Conservation (phyloP, 92 coral and sea anemone genomes). For the Epizoanthus fatuus region DNA sequence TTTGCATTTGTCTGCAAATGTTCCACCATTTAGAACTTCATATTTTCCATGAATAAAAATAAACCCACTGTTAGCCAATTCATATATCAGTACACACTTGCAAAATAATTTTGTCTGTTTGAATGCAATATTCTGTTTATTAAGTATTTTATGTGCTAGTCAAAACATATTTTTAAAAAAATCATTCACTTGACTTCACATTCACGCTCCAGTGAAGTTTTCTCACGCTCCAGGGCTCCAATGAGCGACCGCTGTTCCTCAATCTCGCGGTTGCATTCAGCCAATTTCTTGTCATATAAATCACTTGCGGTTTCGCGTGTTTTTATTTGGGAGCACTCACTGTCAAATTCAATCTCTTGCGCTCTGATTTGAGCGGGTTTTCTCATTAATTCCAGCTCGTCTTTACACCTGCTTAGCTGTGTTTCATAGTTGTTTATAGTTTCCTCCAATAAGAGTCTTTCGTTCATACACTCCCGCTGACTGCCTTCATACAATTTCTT, state of each 20-base stretch:
- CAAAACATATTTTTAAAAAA: too few species aligned
- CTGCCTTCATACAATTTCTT: conserved; percentile 13
- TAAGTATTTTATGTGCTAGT: too few species aligned
- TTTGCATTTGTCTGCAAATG: too few species aligned
- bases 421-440: conserved; percentile 11
- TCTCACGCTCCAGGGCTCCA: conserved; percentile 26
- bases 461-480: conserved; percentile 16
- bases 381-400: conserved; percentile 12
- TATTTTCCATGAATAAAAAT: too few species aligned
- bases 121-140: too few species aligned
- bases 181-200: too few species aligned
- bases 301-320: not conserved
- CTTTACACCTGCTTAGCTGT: conserved; percentile 22
- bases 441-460: conserved; percentile 10
- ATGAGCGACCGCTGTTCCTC: conserved; percentile 34
- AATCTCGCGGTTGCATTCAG: conserved; percentile 10
- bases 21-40: too few species aligned
- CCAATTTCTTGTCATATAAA: not conserved
- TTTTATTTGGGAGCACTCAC: conserved; percentile 7
- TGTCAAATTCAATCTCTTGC: conserved; percentile 5
- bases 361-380: not conserved
- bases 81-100: too few species aligned
- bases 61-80: too few species aligned
- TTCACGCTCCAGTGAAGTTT: conserved; percentile 13
- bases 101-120: too few species aligned